Base-by-base conservation (phyloP, 53 echinoderm and acorn worm species). In the Glandiceps talaboti region DNA sequence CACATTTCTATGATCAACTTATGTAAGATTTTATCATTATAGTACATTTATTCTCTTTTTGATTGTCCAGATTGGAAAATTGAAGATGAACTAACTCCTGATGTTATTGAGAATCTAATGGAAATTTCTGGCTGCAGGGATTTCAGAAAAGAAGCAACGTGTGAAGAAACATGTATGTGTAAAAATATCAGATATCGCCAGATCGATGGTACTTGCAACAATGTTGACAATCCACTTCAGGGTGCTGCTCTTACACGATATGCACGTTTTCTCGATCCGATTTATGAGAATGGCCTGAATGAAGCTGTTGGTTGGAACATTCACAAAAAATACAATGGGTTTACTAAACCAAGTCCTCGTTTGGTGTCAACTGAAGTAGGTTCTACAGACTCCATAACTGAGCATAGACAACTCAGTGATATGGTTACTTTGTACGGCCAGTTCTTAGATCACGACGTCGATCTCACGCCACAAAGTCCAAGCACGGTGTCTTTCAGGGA, bases 231-330 rank as follows among this genome's bases (percentile, higher is more conserved):
- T 12, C 64, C 64, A 20, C 64, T 12, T 20, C 64, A 45, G 64
- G 64, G 64, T 6, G 64, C 64, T 45, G 64, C 76, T 1, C 26
- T 33, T 1, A 29, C 33, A 20, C 82, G 75, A 0, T 32, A 75
- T 0, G 29, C 76, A 14, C 28, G 82, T 29, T 76, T 76, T 30
- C 29, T 76, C 14, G 75, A 14, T 6, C 76, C 82, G 1, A 29
- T 33, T 27, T 82, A 82, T 29, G 76, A 76, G 30, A 76, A 82
- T 29, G 82, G 82, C 33, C 30, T 74, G 14, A 30, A 73, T 28
- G 74, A 73, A 20, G 6, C 64, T 20, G 64, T 45, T 20, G 64
- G 64, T 20, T 45, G 64, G 64, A 45, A 45, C 64, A 45, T 12
- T 20, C 6, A 20, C 6, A 6, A 20, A 12, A 12, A 12, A 45